Evolutionary conservation across 2,797 vertebrate genomes (phyloP).

Genomic region (Poeciliopsis turneri): DNA sequence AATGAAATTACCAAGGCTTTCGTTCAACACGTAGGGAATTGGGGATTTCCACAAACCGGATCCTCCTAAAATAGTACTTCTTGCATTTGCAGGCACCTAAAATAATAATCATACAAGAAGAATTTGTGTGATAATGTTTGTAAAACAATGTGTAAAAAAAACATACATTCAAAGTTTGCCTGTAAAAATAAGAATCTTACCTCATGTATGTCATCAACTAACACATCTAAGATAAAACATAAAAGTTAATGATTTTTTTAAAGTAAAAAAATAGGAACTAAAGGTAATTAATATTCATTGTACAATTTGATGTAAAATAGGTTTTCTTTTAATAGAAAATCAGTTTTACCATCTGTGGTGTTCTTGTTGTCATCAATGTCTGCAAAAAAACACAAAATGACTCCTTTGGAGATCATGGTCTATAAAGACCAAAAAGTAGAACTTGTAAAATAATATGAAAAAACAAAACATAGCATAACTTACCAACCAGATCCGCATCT

Average conservation of each 20-base stretch:
- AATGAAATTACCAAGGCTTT: constrained; percentile 43
- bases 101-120: neutral
- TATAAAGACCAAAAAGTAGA: neutral
- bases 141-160: neutral
- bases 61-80: neutral
- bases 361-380: constrained; percentile 19
- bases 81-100: neutral
- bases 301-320: neutral
- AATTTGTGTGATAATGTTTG: neutral
- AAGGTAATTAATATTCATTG: neutral
- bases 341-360: constrained; percentile 45
- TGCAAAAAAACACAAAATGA: constrained; percentile 31
- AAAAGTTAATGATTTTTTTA: neutral
- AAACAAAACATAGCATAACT: neutral
- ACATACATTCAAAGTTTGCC: neutral
- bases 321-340: neutral
- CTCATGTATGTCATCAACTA: constrained; percentile 46
- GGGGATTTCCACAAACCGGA: constrained; percentile 14
- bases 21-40: constrained; percentile 48
- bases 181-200: constrained; percentile 15
- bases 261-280: neutral
- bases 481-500: neutral
- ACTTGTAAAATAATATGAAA: neutral
- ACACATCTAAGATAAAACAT: neutral
- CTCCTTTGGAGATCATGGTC: neutral